Evolutionary conservation across 2,888 invertebrate species (phyloP).

Genomic region (Aphidoletes aphidimyza): DNA sequence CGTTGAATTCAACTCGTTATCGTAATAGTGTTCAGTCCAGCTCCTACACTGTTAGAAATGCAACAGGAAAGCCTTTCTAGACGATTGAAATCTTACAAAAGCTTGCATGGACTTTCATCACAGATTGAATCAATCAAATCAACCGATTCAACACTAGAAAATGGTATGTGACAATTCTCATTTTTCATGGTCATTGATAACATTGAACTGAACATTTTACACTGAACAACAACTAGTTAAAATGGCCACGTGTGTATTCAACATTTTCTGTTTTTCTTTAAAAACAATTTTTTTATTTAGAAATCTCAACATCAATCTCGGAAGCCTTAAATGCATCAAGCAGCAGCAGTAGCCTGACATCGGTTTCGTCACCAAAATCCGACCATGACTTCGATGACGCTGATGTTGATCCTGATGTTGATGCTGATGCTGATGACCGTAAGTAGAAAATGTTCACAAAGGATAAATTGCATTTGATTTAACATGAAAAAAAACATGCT

Average conservation of each 20-base stretch:
- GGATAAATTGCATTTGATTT: too few species aligned
- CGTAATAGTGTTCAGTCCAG: slow-evolving; percentile 74
- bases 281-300: neutral
- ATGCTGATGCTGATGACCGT: neutral
- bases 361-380: slow-evolving; percentile 53
- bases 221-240: too few species aligned
- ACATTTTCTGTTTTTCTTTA: too few species aligned
- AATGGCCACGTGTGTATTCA: too few species aligned
- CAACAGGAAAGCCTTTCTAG: slow-evolving; percentile 89
- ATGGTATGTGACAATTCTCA: neutral
- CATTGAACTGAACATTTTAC: too few species aligned
- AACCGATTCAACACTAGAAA: neutral
- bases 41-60: slow-evolving; percentile 85
- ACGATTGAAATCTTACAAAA: slow-evolving; percentile 69
- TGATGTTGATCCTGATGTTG: neutral
- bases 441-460: neutral
- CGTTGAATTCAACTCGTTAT: too few species aligned
- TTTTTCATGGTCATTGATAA: neutral
- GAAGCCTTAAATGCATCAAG: slow-evolving; percentile 31
- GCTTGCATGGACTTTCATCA: slow-evolving; percentile 54
- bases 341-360: slow-evolving; percentile 53
- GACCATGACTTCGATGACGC: neutral
- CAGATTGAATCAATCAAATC: neutral
- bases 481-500: too few species aligned
- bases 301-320: slow-evolving; percentile 39